Conservation (phyloP, 2,797 vertebrate species). For the Lutjanus argentimaculatus region DNA sequence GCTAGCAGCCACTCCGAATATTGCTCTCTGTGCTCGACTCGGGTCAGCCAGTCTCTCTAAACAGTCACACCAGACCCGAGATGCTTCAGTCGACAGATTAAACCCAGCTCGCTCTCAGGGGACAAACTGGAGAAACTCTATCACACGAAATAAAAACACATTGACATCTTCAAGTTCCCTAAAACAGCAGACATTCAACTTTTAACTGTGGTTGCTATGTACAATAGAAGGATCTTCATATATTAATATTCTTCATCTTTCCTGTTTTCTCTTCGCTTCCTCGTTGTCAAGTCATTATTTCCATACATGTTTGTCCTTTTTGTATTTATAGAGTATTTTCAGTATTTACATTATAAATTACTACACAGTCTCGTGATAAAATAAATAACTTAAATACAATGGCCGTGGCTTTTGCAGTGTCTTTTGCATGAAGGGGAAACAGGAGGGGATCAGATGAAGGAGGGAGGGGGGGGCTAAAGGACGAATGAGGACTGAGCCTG, state of each 20-base stretch:
- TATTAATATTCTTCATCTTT: conserved; percentile 81
- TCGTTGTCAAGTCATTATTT: conserved; percentile 55
- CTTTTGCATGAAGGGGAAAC: conserved; percentile 35
- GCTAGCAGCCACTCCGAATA: conserved; percentile 26
- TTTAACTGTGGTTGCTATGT: conserved; percentile 78
- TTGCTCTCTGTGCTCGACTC: conserved; percentile 44
- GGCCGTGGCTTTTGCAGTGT: conserved; percentile 81
- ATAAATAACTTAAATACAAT: conserved; percentile 88
- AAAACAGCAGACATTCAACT: conserved; percentile 81
- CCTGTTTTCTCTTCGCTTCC: conserved; percentile 27
- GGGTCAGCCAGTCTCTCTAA: conserved; percentile 10
- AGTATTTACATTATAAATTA: conserved; percentile 90
- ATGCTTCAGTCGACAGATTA: conserved; percentile 10
- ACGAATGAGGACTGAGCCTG: neutral
- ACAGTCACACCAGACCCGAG: conserved; percentile 39
- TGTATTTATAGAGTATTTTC: conserved; percentile 83
- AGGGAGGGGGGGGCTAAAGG: neutral
- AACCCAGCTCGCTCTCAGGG: conserved; percentile 49
- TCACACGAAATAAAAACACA: conserved; percentile 79
- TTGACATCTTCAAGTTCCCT: conserved; percentile 73
- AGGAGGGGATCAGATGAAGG: neutral
- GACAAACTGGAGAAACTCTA: conserved; percentile 66
- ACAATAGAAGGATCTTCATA: conserved; percentile 88
- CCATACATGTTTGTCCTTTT: conserved; percentile 69
- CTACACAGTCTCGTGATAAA: conserved; percentile 83